Evolutionary conservation across 2,797 vertebrate species (phyloP).

Genomic region (Cyclura pinguis): DNA sequence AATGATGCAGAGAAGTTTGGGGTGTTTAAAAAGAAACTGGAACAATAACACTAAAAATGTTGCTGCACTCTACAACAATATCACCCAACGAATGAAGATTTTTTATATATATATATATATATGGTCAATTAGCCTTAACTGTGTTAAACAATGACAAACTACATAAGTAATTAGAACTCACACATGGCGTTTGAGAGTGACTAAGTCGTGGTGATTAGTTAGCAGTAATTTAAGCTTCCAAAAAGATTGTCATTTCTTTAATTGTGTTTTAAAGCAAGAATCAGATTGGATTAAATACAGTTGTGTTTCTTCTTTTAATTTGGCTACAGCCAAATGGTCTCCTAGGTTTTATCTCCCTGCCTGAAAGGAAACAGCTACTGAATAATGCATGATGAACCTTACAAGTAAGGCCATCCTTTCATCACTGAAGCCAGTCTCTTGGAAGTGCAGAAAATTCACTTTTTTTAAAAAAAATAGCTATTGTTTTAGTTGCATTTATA

Average conservation of each 20-base stretch:
- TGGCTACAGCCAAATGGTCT: conserved; percentile 19
- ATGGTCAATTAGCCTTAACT: conserved; percentile 81
- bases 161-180: conserved; percentile 76
- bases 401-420: background rate
- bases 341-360: conserved; percentile 26
- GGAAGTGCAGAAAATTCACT: background rate
- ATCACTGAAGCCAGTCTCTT: background rate
- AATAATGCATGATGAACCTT: background rate
- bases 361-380: conserved; percentile 2
- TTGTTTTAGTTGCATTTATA: background rate
- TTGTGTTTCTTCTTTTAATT: conserved; percentile 36
- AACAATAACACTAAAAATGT: conserved; percentile 78
- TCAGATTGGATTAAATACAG: conserved; percentile 29
- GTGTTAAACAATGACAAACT: conserved; percentile 77
- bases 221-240: conserved; percentile 61
- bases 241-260: conserved; percentile 48
- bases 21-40: conserved; percentile 71
- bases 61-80: conserved; percentile 59
- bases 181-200: conserved; percentile 55
- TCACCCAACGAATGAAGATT: conserved; percentile 36
- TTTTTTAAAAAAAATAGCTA: too few species aligned
- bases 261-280: conserved; percentile 45
- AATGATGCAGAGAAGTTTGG: conserved; percentile 76
- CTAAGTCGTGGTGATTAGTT: conserved; percentile 58
- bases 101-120: too few species aligned